Conservation (phyloP, 2,888 invertebrate genomes). For the Portevinia maculata region DNA sequence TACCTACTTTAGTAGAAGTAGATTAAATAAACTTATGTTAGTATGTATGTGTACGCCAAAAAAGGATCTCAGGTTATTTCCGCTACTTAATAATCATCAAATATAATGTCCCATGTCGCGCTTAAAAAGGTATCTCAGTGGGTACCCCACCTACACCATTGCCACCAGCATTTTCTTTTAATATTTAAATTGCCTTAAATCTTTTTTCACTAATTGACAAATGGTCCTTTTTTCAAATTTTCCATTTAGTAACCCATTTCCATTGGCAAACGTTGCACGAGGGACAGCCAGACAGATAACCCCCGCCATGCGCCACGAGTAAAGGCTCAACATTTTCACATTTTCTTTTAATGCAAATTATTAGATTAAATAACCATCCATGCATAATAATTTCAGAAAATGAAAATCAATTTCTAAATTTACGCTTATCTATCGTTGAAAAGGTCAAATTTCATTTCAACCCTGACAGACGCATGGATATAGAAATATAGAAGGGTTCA, state of each 20-base stretch:
- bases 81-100: no score
- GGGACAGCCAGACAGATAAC: background rate
- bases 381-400: slow-evolving; percentile 14
- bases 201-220: background rate
- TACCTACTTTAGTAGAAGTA: no score
- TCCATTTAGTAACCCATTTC: background rate
- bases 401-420: slow-evolving; percentile 46
- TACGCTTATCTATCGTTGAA: slow-evolving; percentile 20
- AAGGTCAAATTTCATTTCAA: slow-evolving; percentile 63
- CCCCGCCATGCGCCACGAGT: background rate
- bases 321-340: background rate
- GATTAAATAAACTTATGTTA: no score
- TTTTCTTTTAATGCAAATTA: slow-evolving; percentile 17
- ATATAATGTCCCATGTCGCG: background rate
- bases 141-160: no score
- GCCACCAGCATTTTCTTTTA: background rate
- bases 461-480: slow-evolving; percentile 1
- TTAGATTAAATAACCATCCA: slow-evolving; percentile 28
- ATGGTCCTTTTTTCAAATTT: background rate
- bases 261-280: background rate
- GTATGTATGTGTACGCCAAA: no score
- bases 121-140: no score
- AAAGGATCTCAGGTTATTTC: no score
- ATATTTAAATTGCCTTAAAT: background rate
- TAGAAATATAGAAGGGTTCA: slow-evolving; percentile 2